Base-by-base conservation (phyloP, 64 coral and sea anemone species). In the Catalaphyllia jardinei region DNA sequence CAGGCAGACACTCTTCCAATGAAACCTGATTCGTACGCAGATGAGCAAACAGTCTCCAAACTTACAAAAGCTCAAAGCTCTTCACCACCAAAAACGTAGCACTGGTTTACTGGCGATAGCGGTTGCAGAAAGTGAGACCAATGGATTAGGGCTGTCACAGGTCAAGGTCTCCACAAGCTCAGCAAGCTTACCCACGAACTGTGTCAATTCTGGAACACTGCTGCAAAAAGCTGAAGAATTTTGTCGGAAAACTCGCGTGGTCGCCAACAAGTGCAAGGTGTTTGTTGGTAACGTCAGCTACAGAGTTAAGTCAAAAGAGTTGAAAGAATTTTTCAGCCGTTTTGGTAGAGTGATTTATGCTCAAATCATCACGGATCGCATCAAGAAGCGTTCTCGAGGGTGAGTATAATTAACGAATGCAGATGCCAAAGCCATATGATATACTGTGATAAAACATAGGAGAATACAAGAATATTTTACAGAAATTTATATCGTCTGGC, bases 211-310 rank as follows among this genome's bases (percentile, higher is more conserved):
- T 55, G 51, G 72, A 51, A 3, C 31, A 18, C 77, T 93, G 31
- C 29, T 89, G 7, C 73, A 93, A 52, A 82, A 93, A 60, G 92
- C 87, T 3, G 57, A 80, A 13, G 64, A 64, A 24, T 93, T 93
- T 76, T 93, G 92, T 31, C 80, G 88, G 11, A 89, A 89, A 62
- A 76, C 78, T 17, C 92, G 92, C 46, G 67, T 86, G 27, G 79
- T 90, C 62, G 89, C 88, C 8, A 90, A 92, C n/a, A 92, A 93
- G 31, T 96, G 94, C 72, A 99, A 99, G 35, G 91, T 99, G 16
- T 99, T 90, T 87, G 97, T 99, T 38, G 97, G 97, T 17, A 99
- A 99, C 83, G 76, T 99, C 24, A 92, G 97, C 12, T 99, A 82
- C 71, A 99, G 88, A 75, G 87, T 99, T 0, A 95, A 71, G 42